A percentile compares a stretch with the other conserved stretches of the same genome.
These are phyloP conservation scores for Scaptodrosophila lebanonensis DNA, from an alignment of 1,140 invertebrate species.

Conservation along the genomic window DNA sequence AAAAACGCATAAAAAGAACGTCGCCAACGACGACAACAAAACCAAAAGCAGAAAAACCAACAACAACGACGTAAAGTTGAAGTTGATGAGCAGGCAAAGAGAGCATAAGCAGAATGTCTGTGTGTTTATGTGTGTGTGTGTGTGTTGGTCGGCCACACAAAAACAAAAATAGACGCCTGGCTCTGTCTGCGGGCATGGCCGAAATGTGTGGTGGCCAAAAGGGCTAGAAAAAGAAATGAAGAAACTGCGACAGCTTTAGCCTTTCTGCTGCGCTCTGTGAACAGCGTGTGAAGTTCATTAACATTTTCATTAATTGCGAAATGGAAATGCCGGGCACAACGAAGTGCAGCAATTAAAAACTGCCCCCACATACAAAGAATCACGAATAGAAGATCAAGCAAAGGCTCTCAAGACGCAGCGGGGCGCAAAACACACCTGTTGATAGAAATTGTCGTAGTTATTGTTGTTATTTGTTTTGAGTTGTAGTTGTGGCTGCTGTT, in stretches of 20 bases:
- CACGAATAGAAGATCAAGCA: conserved; percentile 3
- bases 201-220: conserved; percentile 22
- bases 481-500: conserved; percentile 38
- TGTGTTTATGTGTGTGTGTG: conserved; percentile 9
- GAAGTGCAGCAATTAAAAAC: conserved; percentile 57
- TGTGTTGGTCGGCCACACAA: conserved; percentile 21
- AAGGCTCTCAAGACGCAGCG: background rate
- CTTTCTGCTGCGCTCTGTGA: conserved; percentile 44
- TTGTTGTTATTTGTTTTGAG: conserved; percentile 21
- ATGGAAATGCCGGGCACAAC: conserved; percentile 55
- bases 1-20: conserved; percentile 14
- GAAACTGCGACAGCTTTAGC: conserved; percentile 14
- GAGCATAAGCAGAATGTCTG: conserved; percentile 2
- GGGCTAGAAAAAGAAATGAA: conserved; percentile 48
- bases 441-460: conserved; percentile 46
- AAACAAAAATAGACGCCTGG: conserved; percentile 39
- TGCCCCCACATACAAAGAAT: conserved; percentile 14
- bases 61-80: conserved; percentile 21
- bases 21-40: conserved; percentile 4
- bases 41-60: no score
- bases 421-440: conserved; percentile 60
- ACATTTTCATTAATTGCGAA: conserved; percentile 76
- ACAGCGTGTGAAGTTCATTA: conserved; percentile 76
- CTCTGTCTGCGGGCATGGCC: conserved; percentile 21
- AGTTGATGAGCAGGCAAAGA: conserved; percentile 17